These are phyloP conservation scores for Perithous albicinctus DNA, from an alignment of 2,888 invertebrate species.

Conservation along the genomic window DNA sequence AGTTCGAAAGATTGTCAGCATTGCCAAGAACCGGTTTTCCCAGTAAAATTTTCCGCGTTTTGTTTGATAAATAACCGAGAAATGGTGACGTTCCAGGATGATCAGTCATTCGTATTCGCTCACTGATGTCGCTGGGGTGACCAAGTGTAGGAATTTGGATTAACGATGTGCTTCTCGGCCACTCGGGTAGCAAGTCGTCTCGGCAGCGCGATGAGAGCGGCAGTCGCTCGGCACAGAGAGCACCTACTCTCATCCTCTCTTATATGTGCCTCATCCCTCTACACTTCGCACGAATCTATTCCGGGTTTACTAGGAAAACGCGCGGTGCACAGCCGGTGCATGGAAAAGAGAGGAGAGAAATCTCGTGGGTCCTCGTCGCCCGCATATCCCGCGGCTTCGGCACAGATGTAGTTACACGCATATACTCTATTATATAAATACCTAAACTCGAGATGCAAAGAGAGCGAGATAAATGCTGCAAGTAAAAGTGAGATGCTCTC, in stretches of 20 bases:
- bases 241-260: constrained; percentile 15
- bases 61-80: constrained; percentile 37
- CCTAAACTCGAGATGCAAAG: constrained; percentile 10
- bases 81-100: constrained; percentile 47
- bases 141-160: constrained; percentile 65
- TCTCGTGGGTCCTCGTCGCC: constrained; percentile 39
- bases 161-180: constrained; percentile 62
- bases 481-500: background rate
- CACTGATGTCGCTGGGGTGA: constrained; percentile 35
- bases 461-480: constrained; percentile 6
- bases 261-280: constrained; percentile 20
- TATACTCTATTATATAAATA: constrained; percentile 50
- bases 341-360: constrained; percentile 22
- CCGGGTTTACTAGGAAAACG: constrained; percentile 80
- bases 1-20: too few species aligned
- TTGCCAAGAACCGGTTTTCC: background rate
- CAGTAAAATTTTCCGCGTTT: background rate
- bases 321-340: constrained; percentile 47
- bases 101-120: constrained; percentile 38
- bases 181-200: constrained; percentile 21
- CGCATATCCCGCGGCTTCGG: constrained; percentile 59
- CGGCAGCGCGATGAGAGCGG: background rate
- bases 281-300: constrained; percentile 73
- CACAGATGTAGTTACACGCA: constrained; percentile 57
- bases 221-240: background rate